Evolutionary conservation across 1,140 invertebrate genomes (phyloP).

Genomic region (Tetragonula clypearis): DNA sequence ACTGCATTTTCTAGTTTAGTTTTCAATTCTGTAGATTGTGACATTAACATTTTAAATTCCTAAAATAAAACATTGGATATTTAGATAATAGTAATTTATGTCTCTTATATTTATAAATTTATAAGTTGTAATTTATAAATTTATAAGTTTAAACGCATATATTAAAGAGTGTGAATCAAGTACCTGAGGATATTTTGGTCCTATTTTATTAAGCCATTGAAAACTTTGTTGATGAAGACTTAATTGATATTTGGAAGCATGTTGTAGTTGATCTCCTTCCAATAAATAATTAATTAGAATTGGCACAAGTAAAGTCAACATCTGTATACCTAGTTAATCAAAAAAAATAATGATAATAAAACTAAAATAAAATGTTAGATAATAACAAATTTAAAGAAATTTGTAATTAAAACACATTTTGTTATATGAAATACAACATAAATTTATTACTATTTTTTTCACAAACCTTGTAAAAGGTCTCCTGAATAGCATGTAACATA

Average conservation of each 20-base stretch:
- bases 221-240: conserved; percentile 93
- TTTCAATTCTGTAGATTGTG: conserved; percentile 89
- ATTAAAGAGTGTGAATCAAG: conserved; percentile 23
- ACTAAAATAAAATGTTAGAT: conserved; percentile 41
- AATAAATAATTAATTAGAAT: conserved; percentile 93
- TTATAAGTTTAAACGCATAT: not conserved
- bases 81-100: not conserved
- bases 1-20: conserved; percentile 93
- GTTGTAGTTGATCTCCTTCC: conserved; percentile 85
- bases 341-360: conserved; percentile 4
- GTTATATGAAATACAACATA: not conserved
- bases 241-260: conserved; percentile 85
- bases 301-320: conserved; percentile 93
- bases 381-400: conserved; percentile 18
- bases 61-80: conserved; percentile 75
- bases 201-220: conserved; percentile 94
- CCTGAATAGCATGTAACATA: conserved; percentile 80
- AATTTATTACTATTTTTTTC: conserved; percentile 40
- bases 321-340: conserved; percentile 89
- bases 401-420: not conserved
- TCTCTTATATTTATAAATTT: not conserved
- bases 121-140: not conserved
- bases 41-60: conserved; percentile 96
- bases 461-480: conserved; percentile 83
- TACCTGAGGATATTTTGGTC: conserved; percentile 94